Conservation (phyloP, 2,888 invertebrate species). For the Sarcophaga caerulescens region DNA sequence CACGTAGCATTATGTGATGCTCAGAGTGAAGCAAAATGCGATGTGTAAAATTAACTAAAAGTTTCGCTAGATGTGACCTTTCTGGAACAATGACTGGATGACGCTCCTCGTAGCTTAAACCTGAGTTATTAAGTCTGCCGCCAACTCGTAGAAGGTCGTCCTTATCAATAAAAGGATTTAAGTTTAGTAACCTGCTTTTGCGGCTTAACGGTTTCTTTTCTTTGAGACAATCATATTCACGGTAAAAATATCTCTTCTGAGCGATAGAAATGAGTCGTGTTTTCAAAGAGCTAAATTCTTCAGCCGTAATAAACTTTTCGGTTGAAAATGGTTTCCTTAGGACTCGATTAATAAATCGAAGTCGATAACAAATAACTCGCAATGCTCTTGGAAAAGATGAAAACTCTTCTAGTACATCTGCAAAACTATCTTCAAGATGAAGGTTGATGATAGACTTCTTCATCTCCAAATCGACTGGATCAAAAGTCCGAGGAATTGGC, state of each 20-base stretch:
- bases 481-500: constrained; percentile 1
- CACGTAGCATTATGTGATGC: not conserved
- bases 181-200: no score
- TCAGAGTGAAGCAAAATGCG: not conserved
- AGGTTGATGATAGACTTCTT: not conserved
- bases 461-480: constrained; percentile 1
- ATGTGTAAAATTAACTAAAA: not conserved
- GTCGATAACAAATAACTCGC: no score
- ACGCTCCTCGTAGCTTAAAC: no score
- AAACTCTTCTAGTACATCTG: constrained; percentile 13
- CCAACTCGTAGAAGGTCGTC: not conserved
- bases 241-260: no score
- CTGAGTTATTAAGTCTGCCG: no score
- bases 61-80: not conserved
- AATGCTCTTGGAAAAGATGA: not conserved
- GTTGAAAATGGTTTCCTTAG: no score
- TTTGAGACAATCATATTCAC: no score
- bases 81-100: not conserved
- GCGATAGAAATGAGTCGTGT: no score
- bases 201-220: no score
- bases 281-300: no score
- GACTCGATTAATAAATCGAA: no score
- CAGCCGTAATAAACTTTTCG: no score
- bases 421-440: not conserved
- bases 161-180: not conserved